A percentile compares a stretch with the other conserved stretches of the same genome.
phyloP scores from a whole-genome alignment of 2,113 vertebrate genomes.

The Puntigrus tetrazona region DNA sequence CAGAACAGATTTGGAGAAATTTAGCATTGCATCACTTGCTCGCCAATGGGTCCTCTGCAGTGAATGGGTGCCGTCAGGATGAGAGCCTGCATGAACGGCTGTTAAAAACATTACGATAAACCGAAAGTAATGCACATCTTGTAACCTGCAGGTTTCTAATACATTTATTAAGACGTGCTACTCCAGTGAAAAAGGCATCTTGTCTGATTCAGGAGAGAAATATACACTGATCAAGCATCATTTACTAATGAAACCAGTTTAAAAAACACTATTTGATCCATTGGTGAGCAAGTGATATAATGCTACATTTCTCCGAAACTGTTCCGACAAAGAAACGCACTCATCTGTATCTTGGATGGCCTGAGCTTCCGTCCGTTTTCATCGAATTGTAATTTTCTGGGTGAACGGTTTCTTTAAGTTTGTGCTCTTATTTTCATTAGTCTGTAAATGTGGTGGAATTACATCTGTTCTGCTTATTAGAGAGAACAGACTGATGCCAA shows the following conservation, averaged over 20 bases:
- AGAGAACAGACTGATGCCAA: not conserved
- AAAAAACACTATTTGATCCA: no score
- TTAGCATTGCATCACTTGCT: not conserved
- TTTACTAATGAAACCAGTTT: no score
- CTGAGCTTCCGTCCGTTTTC: not conserved
- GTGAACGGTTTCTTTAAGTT: not conserved
- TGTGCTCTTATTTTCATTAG: not conserved
- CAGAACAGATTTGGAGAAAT: not conserved
- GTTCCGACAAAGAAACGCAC: not conserved
- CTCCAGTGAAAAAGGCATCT: no score
- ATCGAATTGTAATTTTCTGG: no score
- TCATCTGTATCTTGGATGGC: not conserved
- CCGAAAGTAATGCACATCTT: not conserved
- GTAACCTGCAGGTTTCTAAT: not conserved
- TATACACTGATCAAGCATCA: not conserved
- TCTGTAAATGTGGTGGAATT: not conserved
- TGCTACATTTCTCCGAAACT: not conserved
- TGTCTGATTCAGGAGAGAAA: not conserved
- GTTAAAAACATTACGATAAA: not conserved
- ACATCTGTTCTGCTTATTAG: not conserved
- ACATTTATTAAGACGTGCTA: not conserved
- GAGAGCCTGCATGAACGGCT: not conserved
- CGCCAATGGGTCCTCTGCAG: not conserved
- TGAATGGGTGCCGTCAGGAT: not conserved
- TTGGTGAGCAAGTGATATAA: not conserved